phyloP scores from a whole-genome alignment of 2,797 vertebrate genomes.

The Gambelia wislizenii region DNA sequence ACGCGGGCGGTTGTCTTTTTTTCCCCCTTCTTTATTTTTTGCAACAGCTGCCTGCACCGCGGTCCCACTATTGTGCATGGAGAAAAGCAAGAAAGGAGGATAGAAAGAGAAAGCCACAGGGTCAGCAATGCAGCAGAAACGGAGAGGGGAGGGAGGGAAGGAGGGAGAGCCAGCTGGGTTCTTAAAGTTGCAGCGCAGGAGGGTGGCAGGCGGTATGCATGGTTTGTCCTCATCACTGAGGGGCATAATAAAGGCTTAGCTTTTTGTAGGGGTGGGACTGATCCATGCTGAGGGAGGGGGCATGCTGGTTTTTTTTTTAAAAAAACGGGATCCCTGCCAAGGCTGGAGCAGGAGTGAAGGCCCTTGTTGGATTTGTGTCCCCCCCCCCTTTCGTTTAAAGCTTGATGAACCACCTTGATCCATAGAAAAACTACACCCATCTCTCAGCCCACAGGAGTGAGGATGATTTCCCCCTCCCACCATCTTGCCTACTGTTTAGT shows the following conservation, averaged over 20 bases:
- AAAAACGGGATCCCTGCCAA: too few relatives aligned
- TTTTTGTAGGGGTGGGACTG: not conserved
- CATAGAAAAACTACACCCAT: not conserved
- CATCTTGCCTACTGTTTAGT: too few relatives aligned
- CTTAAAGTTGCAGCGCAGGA: conserved; percentile 19
- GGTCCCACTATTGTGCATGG: not conserved
- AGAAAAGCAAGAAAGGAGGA: not conserved
- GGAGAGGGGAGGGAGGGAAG: too few relatives aligned
- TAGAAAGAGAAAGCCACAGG: not conserved
- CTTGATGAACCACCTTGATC: not conserved
- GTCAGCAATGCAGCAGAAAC: conserved; percentile 30
- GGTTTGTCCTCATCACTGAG: not conserved
- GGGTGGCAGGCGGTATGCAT: not conserved
- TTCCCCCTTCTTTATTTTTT: too few relatives aligned
- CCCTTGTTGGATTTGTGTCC: too few relatives aligned
- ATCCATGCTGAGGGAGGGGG: not conserved
- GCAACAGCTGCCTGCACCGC: not conserved
- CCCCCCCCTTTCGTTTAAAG: not conserved
- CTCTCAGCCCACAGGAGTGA: not conserved
- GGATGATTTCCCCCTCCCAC: not conserved
- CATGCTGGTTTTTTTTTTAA: not conserved
- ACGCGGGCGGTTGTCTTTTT: not conserved
- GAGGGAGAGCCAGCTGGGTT: not conserved
- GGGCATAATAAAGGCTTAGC: not conserved
- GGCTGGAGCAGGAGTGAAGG: not conserved